Conservation (phyloP, 2,888 invertebrate species). For the Crocallis elinguaria region DNA sequence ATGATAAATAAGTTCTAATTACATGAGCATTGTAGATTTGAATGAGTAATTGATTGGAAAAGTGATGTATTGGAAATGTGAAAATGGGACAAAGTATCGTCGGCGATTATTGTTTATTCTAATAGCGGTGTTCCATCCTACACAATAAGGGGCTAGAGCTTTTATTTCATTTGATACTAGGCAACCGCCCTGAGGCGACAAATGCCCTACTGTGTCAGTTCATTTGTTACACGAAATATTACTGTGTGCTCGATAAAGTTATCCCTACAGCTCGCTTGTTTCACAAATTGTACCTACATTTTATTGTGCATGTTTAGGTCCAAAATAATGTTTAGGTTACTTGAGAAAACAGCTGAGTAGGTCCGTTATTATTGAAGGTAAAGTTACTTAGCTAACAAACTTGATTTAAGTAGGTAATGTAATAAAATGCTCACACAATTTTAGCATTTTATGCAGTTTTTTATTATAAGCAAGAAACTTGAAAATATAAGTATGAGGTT, state of each 20-base stretch:
- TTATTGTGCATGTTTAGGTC: constrained; percentile 19
- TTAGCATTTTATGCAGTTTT: no score
- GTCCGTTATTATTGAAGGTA: neutral
- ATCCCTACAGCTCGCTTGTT: constrained; percentile 4
- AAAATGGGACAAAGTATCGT: constrained; percentile 41
- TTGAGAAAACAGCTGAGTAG: constrained; percentile 9
- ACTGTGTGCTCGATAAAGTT: neutral
- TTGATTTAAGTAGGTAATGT: neutral
- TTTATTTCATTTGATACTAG: constrained; percentile 41
- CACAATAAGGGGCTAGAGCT: constrained; percentile 31
- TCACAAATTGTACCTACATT: constrained; percentile 5
- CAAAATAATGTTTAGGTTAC: constrained; percentile 4
- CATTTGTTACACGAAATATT: constrained; percentile 25
- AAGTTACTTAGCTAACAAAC: neutral
- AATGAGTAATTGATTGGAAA: neutral
- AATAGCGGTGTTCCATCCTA: constrained; percentile 25
- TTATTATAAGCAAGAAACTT: neutral
- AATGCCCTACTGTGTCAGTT: constrained; percentile 28
- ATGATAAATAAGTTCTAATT: no score
- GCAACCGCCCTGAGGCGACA: constrained; percentile 26
- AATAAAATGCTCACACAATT: no score
- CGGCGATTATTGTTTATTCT: constrained; percentile 37
- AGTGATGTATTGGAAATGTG: constrained; percentile 34
- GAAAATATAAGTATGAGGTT: neutral
- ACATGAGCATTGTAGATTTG: no score